Percentiles rank a stretch among this genome's conserved stretches.
phyloP scores from a whole-genome alignment of 2,113 vertebrate genomes.

The Spermophilus dauricus region DNA sequence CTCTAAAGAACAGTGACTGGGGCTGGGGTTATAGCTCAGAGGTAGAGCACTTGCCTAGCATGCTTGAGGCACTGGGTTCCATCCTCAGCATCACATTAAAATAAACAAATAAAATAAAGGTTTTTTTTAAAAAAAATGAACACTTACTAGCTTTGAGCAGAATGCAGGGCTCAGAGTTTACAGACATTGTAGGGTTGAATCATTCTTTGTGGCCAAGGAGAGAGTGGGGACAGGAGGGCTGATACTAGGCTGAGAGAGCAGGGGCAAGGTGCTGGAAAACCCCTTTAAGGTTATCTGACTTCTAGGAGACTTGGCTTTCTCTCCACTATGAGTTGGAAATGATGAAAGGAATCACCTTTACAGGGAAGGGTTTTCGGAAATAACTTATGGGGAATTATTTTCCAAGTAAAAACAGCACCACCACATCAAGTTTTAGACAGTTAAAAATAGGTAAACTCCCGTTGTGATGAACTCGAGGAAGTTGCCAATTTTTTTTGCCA shows the following conservation, averaged over 20 bases:
- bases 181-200: neutral
- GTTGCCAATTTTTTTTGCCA: constrained; percentile 67
- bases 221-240: neutral
- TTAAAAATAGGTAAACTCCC: constrained; percentile 80
- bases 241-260: neutral
- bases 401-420: constrained; percentile 68
- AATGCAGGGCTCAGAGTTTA: neutral
- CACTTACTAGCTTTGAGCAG: neutral
- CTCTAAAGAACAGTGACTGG: neutral
- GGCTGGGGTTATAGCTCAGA: too few relatives aligned
- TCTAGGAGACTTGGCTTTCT: neutral
- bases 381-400: constrained; percentile 60
- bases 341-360: constrained; percentile 1
- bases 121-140: neutral
- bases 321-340: neutral
- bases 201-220: constrained; percentile 11
- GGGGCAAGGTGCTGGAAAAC: neutral
- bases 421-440: constrained; percentile 64
- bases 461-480: constrained; percentile 76
- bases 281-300: neutral
- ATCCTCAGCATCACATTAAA: too few relatives aligned
- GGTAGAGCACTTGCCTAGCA: too few relatives aligned
- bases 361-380: constrained; percentile 47
- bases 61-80: too few relatives aligned
- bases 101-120: too few relatives aligned